Base-by-base conservation (phyloP, 2,888 invertebrate species). In the Drosophila mettleri region DNA sequence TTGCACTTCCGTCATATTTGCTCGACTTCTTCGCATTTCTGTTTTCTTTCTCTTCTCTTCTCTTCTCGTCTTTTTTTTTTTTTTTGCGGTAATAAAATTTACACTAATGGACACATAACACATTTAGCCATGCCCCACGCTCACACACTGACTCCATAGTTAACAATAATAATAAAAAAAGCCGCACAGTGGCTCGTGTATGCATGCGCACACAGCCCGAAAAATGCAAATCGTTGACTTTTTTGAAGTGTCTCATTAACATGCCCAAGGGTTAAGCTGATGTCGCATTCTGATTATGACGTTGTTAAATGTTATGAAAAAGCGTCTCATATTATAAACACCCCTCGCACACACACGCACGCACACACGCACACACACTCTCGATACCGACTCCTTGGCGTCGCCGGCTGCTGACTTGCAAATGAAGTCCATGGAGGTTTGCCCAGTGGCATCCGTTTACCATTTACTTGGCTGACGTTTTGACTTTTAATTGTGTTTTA, bases 281-380 rank as follows among this genome's bases (percentile, higher is more conserved):
- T 79, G 79, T 65, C 62, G 8, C 49, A 51, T 49, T 54, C 85
- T 63, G 76, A 83, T 84, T 87, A 84, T 85, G 82, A 81, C 79
- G 79, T 74, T 88, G 89, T 90, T 90, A 89, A 89, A 89, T 89
- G 90, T 89, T 88, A 88, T 85, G 89, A 88, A 83, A 82, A 80
- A 80, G 77, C 71, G 71, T 72, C 82, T 78, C 74, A 67, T 71
- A 68, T 74, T 74, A 45, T 45, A 49, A 48, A 31, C 33, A 48
- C n/a, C 24, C 41, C 53, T 20, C 53, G 31, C 51, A 18, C 58
- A 31, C 36, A 14, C 12, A 20, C 48, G 24, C 58, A 1, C 52
- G 3, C 52, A 16, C n/a, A 18, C 53, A 45, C 49, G 39, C 33
- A 29, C 63, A 27, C 27, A n/a, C 4, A 10, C 27, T 18, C 41